These are phyloP conservation scores for Cyclina sinensis DNA, from an alignment of 1,140 invertebrate species.

Conservation along the genomic window DNA sequence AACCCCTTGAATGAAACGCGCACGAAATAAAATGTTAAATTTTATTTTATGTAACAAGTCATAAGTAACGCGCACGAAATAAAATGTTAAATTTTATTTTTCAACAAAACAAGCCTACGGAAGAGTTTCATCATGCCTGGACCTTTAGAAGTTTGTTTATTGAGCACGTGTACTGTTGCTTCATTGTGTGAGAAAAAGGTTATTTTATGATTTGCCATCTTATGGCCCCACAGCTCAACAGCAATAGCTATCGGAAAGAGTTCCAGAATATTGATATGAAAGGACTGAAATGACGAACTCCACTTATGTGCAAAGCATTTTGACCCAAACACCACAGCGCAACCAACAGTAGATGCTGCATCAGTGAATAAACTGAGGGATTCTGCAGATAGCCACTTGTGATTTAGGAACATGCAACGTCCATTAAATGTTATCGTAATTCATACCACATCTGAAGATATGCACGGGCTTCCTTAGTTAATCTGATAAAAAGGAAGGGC, in stretches of 20 bases:
- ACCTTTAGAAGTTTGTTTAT: constrained; percentile 58
- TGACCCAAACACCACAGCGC: constrained; percentile 41
- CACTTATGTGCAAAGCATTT: constrained; percentile 49
- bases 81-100: not conserved
- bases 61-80: not conserved
- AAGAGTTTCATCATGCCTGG: constrained; percentile 54
- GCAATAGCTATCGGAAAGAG: constrained; percentile 64
- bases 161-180: constrained; percentile 45
- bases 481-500: constrained; percentile 46
- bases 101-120: constrained; percentile 10
- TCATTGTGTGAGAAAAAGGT: constrained; percentile 58
- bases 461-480: constrained; percentile 42
- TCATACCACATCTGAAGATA: constrained; percentile 60
- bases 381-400: constrained; percentile 49
- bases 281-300: not conserved
- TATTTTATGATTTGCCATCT: constrained; percentile 49
- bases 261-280: constrained; percentile 53
- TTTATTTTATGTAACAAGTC: not conserved
- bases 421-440: constrained; percentile 66
- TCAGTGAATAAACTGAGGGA: constrained; percentile 50
- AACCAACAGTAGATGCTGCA: constrained; percentile 46
- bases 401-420: constrained; percentile 45
- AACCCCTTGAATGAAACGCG: not conserved
- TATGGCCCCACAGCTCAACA: constrained; percentile 50
- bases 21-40: not conserved